Percentiles rank a stretch among this genome's conserved stretches.
Evolutionary conservation across 1,140 invertebrate genomes (phyloP).

Genomic region (Phenacoccus solenopsis): DNA sequence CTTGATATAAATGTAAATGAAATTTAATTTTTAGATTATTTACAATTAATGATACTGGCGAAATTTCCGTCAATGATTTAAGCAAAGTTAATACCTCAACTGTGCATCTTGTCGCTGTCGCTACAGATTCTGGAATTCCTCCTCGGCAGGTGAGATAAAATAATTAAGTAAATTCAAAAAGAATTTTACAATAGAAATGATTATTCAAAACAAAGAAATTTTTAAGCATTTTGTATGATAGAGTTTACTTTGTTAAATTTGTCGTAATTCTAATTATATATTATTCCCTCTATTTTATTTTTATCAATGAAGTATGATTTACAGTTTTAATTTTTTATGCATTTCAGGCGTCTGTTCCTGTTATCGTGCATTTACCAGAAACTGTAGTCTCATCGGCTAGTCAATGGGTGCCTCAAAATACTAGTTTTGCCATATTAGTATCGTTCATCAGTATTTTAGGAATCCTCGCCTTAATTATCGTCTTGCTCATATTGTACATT

Average conservation of each 20-base stretch:
- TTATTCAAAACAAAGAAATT: no score
- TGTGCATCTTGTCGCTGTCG: slow-evolving; percentile 60
- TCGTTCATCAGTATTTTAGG: slow-evolving; percentile 56
- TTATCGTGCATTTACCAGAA: slow-evolving; percentile 54
- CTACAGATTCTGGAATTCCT: slow-evolving; percentile 62
- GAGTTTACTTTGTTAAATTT: no score
- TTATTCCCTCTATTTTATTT: no score
- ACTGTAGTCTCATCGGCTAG: slow-evolving; percentile 38
- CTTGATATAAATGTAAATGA: slow-evolving; percentile 19
- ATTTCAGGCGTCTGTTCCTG: slow-evolving; percentile 52
- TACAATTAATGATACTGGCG: slow-evolving; percentile 39
- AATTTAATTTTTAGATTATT: slow-evolving; percentile 36
- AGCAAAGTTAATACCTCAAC: slow-evolving; percentile 37
- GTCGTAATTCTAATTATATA: no score
- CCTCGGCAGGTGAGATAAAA: slow-evolving; percentile 47
- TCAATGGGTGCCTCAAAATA: slow-evolving; percentile 36
- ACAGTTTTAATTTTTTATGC: no score
- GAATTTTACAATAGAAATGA: no score
- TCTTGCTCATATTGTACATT: slow-evolving; percentile 58
- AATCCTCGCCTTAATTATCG: slow-evolving; percentile 55
- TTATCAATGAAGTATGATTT: no score
- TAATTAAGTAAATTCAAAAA: no score
- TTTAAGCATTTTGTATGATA: no score
- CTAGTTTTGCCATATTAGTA: slow-evolving; percentile 47
- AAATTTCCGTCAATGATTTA: slow-evolving; percentile 35